Conservation (phyloP, 2,113 vertebrate species). For the Pholis gunnellus region DNA sequence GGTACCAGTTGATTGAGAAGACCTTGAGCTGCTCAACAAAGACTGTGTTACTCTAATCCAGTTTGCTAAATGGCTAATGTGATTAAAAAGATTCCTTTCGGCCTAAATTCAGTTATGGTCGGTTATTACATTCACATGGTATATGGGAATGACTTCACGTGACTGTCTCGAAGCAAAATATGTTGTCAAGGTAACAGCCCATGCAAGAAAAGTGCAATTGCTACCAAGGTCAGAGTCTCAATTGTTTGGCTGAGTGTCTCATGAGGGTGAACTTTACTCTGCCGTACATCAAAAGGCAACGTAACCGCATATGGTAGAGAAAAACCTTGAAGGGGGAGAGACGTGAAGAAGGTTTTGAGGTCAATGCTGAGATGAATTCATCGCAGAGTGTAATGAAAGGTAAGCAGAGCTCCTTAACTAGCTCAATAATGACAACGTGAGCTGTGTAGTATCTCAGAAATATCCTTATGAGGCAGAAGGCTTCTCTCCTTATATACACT, state of each 20-base stretch:
- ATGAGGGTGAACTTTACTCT: constrained; percentile 30
- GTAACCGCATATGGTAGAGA: not conserved
- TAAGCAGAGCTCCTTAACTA: constrained; percentile 51
- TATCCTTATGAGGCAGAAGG: constrained; percentile 69
- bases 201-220: constrained; percentile 45
- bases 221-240: constrained; percentile 39
- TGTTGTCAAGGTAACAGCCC: constrained; percentile 67
- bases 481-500: constrained; percentile 74
- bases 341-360: constrained; percentile 38
- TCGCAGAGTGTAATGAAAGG: constrained; percentile 31
- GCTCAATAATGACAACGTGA: constrained; percentile 45
- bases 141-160: constrained; percentile 78
- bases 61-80: constrained; percentile 79
- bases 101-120: constrained; percentile 74
- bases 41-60: constrained; percentile 76
- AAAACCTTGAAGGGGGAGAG: constrained; percentile 10
- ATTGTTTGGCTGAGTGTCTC: constrained; percentile 38
- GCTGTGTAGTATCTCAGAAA: constrained; percentile 50
- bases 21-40: constrained; percentile 66
- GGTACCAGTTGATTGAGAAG: constrained; percentile 69
- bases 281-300: constrained; percentile 37
- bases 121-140: constrained; percentile 78
- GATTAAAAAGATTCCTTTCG: constrained; percentile 75
- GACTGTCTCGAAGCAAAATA: constrained; percentile 66
- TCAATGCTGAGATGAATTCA: constrained; percentile 4